Base-by-base conservation (phyloP, 2,888 invertebrate species). In the Sympetrum striolatum region DNA sequence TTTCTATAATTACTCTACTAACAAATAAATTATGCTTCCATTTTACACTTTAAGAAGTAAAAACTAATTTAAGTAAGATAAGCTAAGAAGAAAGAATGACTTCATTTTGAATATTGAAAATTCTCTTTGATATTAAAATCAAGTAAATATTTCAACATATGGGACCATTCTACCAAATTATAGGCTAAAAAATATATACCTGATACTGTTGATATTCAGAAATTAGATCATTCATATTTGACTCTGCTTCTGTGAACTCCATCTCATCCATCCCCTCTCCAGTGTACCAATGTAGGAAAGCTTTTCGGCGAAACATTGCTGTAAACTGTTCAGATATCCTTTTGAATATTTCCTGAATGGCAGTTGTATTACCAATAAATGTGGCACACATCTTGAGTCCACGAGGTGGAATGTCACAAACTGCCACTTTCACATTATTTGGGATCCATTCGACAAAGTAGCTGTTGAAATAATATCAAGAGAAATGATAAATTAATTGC, bases 251-350 rank as follows among this genome's bases (percentile, higher is more conserved):
- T 58, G 95, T 95, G 93, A 95, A 95, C 92, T 95, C 95, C 95
- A 95, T 95, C 92, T 95, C 95, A 92, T 95, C 95, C 95, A 95
- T 95, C 91, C 95, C 95, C 92, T 95, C 95, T 90, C 95, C 95
- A 90, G 95, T 95, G 93, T 91, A 92, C 95, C 95, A 95, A 93
- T 95, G 95, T 91, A 95, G 93, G 94, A 95, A 95, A 92, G 95
- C 95, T 92, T 94, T 95, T 90, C 95, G 94, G 48, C 95, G 93
- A 94, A 95, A 95, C 95, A 95, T 95, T 91, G 95, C 95, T 91
- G 93, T 94, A 92, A 94, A 94, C 92, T 95, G 94, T 91, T 94
- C 94, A 6, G 94, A 93, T 91, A 94, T 94, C 35, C 94, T 93
- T 92, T 94, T 94, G 93, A 94, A 94, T 31, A 94, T 92, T 92